phyloP scores from a whole-genome alignment of 1,140 invertebrate genomes.

The Drosophila nasuta region DNA sequence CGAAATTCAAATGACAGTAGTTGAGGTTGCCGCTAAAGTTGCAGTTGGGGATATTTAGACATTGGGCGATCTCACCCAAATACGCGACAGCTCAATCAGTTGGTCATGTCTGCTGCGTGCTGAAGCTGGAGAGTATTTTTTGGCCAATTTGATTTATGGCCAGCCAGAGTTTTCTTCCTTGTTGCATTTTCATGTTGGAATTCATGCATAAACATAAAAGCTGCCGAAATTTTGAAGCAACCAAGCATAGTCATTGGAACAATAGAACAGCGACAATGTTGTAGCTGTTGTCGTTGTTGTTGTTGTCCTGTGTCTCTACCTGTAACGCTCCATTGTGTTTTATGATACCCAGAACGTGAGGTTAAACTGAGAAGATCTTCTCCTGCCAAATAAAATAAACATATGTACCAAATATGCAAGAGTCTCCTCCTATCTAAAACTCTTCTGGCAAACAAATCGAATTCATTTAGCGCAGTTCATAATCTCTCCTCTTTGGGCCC shows the following conservation, averaged over 20 bases:
- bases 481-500: conserved; percentile 21
- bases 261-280: conserved; percentile 61
- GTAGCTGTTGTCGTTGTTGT: conserved; percentile 8
- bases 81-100: conserved; percentile 81
- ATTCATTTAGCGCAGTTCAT: conserved; percentile 51
- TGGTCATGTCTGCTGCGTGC: conserved; percentile 79
- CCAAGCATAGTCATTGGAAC: conserved; percentile 62
- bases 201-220: conserved; percentile 83
- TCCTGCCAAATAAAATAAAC: conserved; percentile 41
- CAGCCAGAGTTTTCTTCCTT: conserved; percentile 63
- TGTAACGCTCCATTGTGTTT: conserved; percentile 77
- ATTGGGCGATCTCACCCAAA: conserved; percentile 78
- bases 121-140: conserved; percentile 54
- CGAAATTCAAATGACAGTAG: conserved; percentile 60
- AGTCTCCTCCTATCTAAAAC: conserved; percentile 19
- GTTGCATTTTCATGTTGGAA: conserved; percentile 80
- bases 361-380: conserved; percentile 67
- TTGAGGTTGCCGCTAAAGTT: neutral
- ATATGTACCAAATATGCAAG: conserved; percentile 11
- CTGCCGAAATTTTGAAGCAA: conserved; percentile 65
- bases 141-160: conserved; percentile 77
- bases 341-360: conserved; percentile 75
- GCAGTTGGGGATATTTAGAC: conserved; percentile 42
- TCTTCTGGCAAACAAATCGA: conserved; percentile 48
- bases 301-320: conserved; percentile 13